Evolutionary conservation across 2,113 vertebrate genomes (phyloP).

Genomic region (Phaethon lepturus): DNA sequence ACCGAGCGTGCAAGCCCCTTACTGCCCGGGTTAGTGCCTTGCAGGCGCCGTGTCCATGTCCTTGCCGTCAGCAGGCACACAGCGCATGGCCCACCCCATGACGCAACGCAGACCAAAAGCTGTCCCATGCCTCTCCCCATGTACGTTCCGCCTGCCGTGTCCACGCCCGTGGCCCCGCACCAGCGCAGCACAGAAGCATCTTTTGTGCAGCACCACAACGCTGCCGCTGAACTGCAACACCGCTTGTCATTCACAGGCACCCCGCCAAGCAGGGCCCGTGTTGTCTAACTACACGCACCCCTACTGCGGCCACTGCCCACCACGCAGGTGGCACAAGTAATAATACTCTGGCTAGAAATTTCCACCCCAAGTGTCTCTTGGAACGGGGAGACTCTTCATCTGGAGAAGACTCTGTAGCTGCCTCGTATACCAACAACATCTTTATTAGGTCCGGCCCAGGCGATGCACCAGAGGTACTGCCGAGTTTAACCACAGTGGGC

Average conservation of each 20-base stretch:
- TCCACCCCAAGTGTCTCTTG: not conserved
- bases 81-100: rapidly evolving
- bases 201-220: not conserved
- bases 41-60: rapidly evolving
- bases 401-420: not conserved
- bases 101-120: not conserved
- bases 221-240: not conserved
- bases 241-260: not conserved
- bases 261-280: rapidly evolving
- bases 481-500: not conserved
- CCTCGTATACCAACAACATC: not conserved
- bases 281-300: not conserved
- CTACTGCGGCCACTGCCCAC: not conserved
- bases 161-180: rapidly evolving
- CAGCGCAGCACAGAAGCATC: not conserved
- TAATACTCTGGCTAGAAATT: not conserved
- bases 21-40: not conserved
- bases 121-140: not conserved
- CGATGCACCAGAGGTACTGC: not conserved
- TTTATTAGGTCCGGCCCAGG: not conserved
- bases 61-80: not conserved
- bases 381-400: not conserved
- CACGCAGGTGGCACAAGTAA: rapidly evolving
- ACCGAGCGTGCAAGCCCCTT: not conserved
- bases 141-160: not conserved